Base-by-base conservation (phyloP, 2,113 vertebrate species). In the Choloepus hoffmanni region DNA sequence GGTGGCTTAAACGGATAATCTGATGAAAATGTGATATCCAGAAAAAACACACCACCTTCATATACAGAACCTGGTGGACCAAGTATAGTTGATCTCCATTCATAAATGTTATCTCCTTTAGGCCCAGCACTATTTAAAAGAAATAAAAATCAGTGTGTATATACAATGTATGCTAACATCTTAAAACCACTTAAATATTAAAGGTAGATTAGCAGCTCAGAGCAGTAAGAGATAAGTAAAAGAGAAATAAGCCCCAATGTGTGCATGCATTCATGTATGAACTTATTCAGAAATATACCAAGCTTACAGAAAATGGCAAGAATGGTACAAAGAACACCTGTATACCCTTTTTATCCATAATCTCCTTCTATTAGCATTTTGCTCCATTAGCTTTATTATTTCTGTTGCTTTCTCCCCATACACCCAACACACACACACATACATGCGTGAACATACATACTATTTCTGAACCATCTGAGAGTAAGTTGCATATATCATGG, bases 1-100 rank as follows among this genome's bases (percentile, higher is more conserved):
- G 99, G 99, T 97, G 99, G 99, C 97, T 99, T 99, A 98, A 99
- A 99, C 97, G 99, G 99, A 98, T 99, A 99, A 98, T 99, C 99
- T 90, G 99, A 99, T 92, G 99, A 99, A 99, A 99, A 99, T 90
- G 99, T 99, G 96, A 99, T 99, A 98, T 99, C 99, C 98, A 99
- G 98, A 98, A 99, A 99, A 98, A 99, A 99, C 94, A 99, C 99
- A 0, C 99, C 99, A 96, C 99, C 99, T 98, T 99, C 99, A 50
- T 99, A 99, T 96, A 99, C 99, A 50, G 99, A 99, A 97, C 99
- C 99, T 67, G 99, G 99, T 92, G 99, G 99, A 95, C 99, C 99
- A 98, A 99, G 98, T 98, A 99, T 99, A 98, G 99, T 99, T 53
- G 99, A 99, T 98, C 99, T 99, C 99, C 99, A 99, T 97, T 99